phyloP scores from a whole-genome alignment of 2,797 vertebrate species.

The Ambastaia sidthimunki region DNA sequence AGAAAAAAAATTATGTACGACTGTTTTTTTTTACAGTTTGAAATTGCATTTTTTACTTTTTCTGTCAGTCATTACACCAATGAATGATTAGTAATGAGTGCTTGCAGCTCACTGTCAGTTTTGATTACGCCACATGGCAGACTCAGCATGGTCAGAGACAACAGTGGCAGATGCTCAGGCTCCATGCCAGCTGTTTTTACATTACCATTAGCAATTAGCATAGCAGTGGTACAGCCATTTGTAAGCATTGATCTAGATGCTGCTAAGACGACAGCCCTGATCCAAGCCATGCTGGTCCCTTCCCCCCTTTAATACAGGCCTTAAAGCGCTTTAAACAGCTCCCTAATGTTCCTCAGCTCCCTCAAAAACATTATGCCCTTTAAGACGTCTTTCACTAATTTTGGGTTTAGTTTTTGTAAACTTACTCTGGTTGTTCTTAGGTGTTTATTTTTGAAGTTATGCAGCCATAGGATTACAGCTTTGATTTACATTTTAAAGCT shows the following conservation, averaged over 20 bases:
- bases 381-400: background rate
- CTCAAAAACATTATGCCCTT: slow-evolving; percentile 14
- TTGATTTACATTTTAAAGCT: too few relatives aligned
- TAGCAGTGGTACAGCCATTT: slow-evolving; percentile 24
- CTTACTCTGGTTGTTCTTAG: too few relatives aligned
- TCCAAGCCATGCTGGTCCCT: slow-evolving; percentile 28
- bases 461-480: too few relatives aligned
- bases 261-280: slow-evolving; percentile 2
- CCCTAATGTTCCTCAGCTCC: slow-evolving; percentile 18
- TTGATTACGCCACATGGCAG: slow-evolving; percentile 26
- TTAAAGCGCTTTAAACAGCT: slow-evolving; percentile 41
- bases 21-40: background rate
- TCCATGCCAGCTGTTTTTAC: slow-evolving; percentile 33
- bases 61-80: background rate
- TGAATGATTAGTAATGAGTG: slow-evolving; percentile 32
- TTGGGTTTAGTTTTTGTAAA: too few relatives aligned
- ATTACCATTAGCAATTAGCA: slow-evolving; percentile 29
- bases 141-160: slow-evolving; percentile 3
- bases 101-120: background rate
- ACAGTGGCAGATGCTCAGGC: slow-evolving; percentile 29
- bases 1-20: background rate
- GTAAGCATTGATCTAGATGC: slow-evolving; percentile 34
- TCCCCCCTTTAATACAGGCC: slow-evolving; percentile 33
- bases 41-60: background rate
- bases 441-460: too few relatives aligned